phyloP scores from a whole-genome alignment of 2,888 invertebrate genomes.

The Calephelis perditalis region DNA sequence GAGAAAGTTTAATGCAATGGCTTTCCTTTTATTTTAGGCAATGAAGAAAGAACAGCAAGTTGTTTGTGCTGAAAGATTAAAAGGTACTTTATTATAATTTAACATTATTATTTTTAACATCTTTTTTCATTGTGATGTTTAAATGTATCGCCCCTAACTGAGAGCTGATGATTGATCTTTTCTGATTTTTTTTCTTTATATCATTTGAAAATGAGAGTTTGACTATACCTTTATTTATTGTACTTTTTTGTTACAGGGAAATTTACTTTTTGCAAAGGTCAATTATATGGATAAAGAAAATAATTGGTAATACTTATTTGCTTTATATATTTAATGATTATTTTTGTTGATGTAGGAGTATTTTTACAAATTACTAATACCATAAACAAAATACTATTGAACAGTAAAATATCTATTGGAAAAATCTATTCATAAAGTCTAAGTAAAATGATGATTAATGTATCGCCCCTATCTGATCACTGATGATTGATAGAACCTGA shows the following conservation, averaged over 20 bases:
- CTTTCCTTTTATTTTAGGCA: no score
- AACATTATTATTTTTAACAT: not conserved
- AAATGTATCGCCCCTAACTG: constrained; percentile 40
- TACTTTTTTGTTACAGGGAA: not conserved
- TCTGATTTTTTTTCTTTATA: constrained; percentile 23
- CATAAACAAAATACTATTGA: no score
- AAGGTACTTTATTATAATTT: not conserved
- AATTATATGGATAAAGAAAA: no score
- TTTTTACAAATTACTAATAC: no score
- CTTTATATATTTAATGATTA: no score
- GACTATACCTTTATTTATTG: no score
- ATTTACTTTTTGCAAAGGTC: no score
- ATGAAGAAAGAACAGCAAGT: no score
- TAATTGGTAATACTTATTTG: no score
- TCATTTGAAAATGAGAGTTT: not conserved
- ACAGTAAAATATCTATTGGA: no score
- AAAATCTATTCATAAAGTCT: not conserved
- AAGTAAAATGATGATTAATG: constrained; percentile 24
- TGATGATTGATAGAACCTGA: constrained; percentile 27
- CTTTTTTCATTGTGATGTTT: constrained; percentile 24
- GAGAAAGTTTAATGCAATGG: not conserved
- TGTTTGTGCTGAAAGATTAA: not conserved
- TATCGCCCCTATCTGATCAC: constrained; percentile 29
- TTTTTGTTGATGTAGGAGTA: no score
- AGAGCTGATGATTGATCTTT: constrained; percentile 35